Base-by-base conservation (phyloP, 2,888 invertebrate species). In the Tetragonisca angustula region DNA sequence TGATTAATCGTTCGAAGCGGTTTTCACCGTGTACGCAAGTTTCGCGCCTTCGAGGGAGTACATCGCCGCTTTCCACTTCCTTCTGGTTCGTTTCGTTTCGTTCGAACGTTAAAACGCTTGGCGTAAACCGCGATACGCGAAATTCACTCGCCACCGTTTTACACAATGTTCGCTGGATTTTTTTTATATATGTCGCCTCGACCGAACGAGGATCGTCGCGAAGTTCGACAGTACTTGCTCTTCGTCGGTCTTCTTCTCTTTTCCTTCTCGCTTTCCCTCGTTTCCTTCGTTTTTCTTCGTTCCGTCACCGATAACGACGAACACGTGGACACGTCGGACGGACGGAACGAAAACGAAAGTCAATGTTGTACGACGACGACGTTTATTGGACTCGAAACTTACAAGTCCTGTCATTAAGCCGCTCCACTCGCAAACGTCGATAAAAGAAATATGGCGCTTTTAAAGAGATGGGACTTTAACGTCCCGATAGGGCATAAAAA, bases 401-500 rank as follows among this genome's bases (percentile, higher is more conserved):
- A 82, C 88, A 82, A 74, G 88, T 86, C 79, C 76, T 78, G 84
- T 84, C 88, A 84, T 86, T 88, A 84, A 88, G 77, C 77, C 77
- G 76, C 73, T 61, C 88, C 71, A 79, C 69, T 85, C 89, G 89
- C 89, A 79, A 88, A 85, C 73, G 89, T 87, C 88, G 87, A 88
- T 88, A 86, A 87, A 88, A 87, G 88, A 88, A 88, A 88, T 88
- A 88, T 67, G 74, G 73, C 81, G 81, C 75, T 85, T 83, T 87
- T 88, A 88, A 88, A 88, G 87, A 87, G 85, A 88, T 74, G 87
- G 77, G 85, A 85, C 89, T 88, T 88, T 88, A 88, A 88, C 89
- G 87, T 78, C 65, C 85, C 85, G 81, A 88, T 88, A 86, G 83
- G 81, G 68, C 78, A 79, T 88, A 88, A 88, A 88, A 86, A 88